Evolutionary conservation across 2,113 vertebrate species (phyloP), one percentile per base, ranked within the genome.

Genomic region (Geothlypis trichas): DNA sequence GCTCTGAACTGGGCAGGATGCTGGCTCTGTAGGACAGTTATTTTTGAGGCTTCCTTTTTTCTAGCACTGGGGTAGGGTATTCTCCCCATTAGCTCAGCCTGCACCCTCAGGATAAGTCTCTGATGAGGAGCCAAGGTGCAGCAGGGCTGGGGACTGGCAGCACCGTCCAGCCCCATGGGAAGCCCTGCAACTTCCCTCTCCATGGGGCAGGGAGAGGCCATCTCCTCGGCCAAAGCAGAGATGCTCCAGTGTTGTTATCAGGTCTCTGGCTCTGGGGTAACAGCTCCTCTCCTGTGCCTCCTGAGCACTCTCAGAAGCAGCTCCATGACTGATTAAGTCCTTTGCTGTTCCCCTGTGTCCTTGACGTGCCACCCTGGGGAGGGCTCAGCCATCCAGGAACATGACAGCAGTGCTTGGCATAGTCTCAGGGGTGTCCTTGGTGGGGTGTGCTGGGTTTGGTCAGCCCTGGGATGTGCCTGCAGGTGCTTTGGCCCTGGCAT

Each of bases 341-440:
- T 72, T 93, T 44, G 20, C 52, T 0, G 0, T 47, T 82, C 42
- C 26, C 13, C 51, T 5, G 18, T 20, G 46, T 62, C 76, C 57
- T 27, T 2, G 0, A 42, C 14, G 3, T 0, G 0, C 30, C 2
- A 3, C 44, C 3, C 21, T 0, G 1, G 30, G 59, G 41, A 80
- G 54, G 27, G 18, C 58, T 87, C 8, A 3, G 57, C 6, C 1
- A 33, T 61, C 26, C 58, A 28, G 49, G 46, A 82, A 24, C 0
- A 0, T 31, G 30, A 24, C 42, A 33, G 31, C 3, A 4, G 42
- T 19, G 23, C 42, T 71, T 26, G 78, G 39, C 18, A 6, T 1
- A 33, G 41, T 44, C 7, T 80, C 2, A 2, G 77, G 59, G 77
- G 59, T 77, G 54, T 42, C 83, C 62, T 2, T 3, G 52, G 6